phyloP scores from a whole-genome alignment of 2,888 invertebrate species.

The Capitulum mitella region DNA sequence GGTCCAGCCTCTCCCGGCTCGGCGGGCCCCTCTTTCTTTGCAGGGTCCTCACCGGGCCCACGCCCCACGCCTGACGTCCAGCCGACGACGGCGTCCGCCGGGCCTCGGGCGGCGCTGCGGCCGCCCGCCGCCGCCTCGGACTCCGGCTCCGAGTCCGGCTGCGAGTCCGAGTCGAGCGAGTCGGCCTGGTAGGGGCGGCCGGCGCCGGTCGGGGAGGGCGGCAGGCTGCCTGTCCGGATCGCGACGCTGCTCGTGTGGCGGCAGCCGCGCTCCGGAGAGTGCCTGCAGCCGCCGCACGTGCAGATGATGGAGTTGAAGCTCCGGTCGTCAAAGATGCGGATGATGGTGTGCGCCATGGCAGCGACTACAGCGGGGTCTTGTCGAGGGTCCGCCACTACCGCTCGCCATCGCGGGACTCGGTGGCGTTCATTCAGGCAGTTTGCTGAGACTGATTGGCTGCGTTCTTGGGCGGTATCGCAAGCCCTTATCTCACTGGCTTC shows the following conservation, averaged over 20 bases:
- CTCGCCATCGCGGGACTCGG: too few relatives aligned
- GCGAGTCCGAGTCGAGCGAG: background rate
- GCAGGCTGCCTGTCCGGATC: background rate
- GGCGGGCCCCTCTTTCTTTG: too few relatives aligned
- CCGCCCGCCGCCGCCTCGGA: background rate
- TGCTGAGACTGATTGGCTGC: too few relatives aligned
- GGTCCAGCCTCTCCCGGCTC: too few relatives aligned
- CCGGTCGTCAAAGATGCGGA: constrained; percentile 13
- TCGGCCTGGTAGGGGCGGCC: background rate
- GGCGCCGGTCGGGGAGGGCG: background rate
- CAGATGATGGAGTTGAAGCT: constrained; percentile 13
- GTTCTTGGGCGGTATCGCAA: too few relatives aligned
- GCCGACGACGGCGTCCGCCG: too few relatives aligned
- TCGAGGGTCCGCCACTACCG: background rate
- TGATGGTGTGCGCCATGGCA: background rate
- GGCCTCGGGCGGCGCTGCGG: background rate
- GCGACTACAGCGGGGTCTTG: background rate
- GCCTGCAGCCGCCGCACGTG: background rate
- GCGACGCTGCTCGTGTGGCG: constrained; percentile 7
- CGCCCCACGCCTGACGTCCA: background rate
- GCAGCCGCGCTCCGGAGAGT: background rate
- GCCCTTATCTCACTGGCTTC: too few relatives aligned
- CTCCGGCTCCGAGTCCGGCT: background rate
- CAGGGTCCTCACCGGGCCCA: background rate
- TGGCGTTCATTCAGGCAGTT: too few relatives aligned